These are phyloP conservation scores for Nanger granti DNA, from an alignment of 2,113 vertebrate genomes.

Conservation along the genomic window DNA sequence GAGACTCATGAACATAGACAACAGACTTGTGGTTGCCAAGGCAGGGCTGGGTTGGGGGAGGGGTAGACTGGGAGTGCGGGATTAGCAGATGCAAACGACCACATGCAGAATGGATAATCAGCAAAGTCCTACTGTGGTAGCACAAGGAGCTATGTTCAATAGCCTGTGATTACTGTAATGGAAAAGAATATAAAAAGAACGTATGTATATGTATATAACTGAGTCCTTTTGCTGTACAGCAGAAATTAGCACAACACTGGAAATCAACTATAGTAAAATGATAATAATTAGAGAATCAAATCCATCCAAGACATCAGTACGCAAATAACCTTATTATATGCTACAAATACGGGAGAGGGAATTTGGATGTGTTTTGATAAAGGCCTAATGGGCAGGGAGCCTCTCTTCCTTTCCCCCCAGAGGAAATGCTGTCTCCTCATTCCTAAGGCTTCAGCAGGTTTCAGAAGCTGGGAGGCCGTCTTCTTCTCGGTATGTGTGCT, in stretches of 20 bases:
- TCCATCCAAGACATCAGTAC: neutral
- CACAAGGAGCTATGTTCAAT: neutral
- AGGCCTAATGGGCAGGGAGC: neutral
- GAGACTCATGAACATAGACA: neutral
- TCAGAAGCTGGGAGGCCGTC: neutral
- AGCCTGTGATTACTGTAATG: neutral
- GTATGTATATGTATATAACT: neutral
- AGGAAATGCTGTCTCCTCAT: neutral
- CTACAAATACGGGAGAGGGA: neutral
- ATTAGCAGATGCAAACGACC: neutral
- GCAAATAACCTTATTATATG: neutral
- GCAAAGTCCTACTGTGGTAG: neutral
- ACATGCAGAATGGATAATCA: neutral
- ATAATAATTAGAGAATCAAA: neutral
- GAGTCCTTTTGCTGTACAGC: neutral
- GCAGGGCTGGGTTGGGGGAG: neutral
- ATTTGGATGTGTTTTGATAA: constrained; percentile 4
- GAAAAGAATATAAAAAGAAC: neutral
- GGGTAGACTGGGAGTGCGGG: neutral
- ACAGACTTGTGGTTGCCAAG: neutral
- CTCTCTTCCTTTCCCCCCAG: neutral
- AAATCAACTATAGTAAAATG: neutral
- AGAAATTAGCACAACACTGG: neutral
- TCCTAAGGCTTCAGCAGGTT: neutral
- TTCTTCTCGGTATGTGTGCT: neutral